Base-by-base conservation (phyloP, 2,888 invertebrate genomes). In the Dermolepida albohirtum region DNA sequence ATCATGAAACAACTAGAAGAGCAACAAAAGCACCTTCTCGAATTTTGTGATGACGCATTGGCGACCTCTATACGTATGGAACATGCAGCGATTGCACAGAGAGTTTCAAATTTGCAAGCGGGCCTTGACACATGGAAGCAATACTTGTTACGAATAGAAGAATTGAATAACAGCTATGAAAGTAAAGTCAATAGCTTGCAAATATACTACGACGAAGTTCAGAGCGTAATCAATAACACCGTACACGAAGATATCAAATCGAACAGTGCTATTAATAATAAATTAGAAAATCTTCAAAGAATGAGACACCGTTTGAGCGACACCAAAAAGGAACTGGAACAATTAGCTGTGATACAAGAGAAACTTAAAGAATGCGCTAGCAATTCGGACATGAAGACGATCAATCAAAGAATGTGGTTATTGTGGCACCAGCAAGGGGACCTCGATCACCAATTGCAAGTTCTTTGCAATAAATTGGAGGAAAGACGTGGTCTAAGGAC, bases 281-380 rank as follows among this genome's bases (percentile, higher is more conserved):
- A 88, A n/a, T 81, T 92, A 66, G 89, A 89, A 8, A 86, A 85
- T 40, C 84, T 92, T 70, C 86, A 89, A 17, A 86, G 89, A 17
- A 83, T 90, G 55, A 87, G 89, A 75, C 85, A 86, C 5, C 86
- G 87, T 69, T 84, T 91, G 63, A 83, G 85, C 6, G 86, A 85
- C 68, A 84, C 89, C 54, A 87, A 87, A 49, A 85, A 85, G 34
- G 89, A 90, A 65, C 84, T 94, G 22, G 93, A 94, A 79, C 85
- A 88, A 39, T 84, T 94, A 0, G 90, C 89, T 49, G 89, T 91
- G 0, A 89, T 89, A 34, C 91, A 93, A 75, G 94, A 95, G 80
- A 91, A 94, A 81, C 84, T 96, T 2, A 93, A 94, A 76, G 94
- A 95, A 79, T 93, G 92, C 75, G 86, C 95, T 5, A 93, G 93